Base-by-base conservation (phyloP, 1,140 invertebrate genomes). In the Carposina sasakii region DNA sequence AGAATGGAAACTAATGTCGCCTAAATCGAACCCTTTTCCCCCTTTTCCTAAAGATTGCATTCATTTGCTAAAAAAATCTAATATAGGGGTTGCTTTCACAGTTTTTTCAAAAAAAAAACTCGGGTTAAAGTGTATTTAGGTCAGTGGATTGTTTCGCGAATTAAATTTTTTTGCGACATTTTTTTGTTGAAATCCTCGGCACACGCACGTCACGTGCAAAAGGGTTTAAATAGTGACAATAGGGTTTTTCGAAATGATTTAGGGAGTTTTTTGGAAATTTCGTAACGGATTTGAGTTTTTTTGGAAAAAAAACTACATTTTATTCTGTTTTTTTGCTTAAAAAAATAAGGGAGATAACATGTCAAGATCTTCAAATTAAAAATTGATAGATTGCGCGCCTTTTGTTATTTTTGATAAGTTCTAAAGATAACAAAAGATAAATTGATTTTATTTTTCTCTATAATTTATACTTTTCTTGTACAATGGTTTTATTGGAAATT, bases 41-140 rank as follows among this genome's bases (percentile, higher is more conserved):
- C 79, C 74, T 81, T 79, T 81, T 76, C 74, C 69, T 76, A 82
- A 71, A 76, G 76, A 83, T 81, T 83, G 73, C 69, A 81, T 83
- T 73, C 76, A 73, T 81, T 83, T 81, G 79, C 54, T 57, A 68
- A 79, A 77, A 77, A 65, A 49, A 44, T 54, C 49, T 69, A 71
- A 72, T 74, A 76, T 76, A 76, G 55, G 76, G 76, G 69, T 67
- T 48, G 22, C 71, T 82, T 77, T 79, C 71, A 67, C 68, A 61
- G 22, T 73, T 82, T 77, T 81, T 73, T 67, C 70, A 59, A 45
- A 74, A 64, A 67, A 79, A 78, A 64, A 67, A 63, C 59, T 52
- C 59, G 63, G 70, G 71, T 60, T 62, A 52, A 66, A 68, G 56
- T 54, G 63, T 70, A 79, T 78, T 67, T 81, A 81, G 79, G 79